phyloP scores from a whole-genome alignment of 2,888 invertebrate genomes.

The Drosophila rellima region DNA sequence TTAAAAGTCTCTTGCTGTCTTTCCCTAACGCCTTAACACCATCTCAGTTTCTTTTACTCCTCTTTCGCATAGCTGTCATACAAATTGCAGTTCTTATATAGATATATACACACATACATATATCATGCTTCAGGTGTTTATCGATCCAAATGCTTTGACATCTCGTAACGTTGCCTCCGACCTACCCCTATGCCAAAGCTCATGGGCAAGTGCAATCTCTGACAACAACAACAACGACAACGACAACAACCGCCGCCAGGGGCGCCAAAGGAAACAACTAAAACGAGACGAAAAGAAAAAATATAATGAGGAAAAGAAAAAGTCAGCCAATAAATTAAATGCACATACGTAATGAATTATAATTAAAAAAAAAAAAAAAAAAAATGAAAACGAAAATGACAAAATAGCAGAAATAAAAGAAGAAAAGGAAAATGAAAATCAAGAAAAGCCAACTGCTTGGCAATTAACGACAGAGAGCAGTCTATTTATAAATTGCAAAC shows the following conservation, averaged over 20 bases:
- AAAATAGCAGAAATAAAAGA: constrained; percentile 5
- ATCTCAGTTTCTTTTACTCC: neutral
- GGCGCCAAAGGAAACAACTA: constrained; percentile 35
- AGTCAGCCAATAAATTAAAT: constrained; percentile 57
- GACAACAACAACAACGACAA: constrained; percentile 13
- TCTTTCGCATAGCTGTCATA: neutral
- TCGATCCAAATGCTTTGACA: constrained; percentile 29
- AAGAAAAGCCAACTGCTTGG: constrained; percentile 28
- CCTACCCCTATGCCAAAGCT: constrained; percentile 65
- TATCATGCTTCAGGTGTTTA: constrained; percentile 20
- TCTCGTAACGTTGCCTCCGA: constrained; percentile 42
- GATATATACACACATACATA: too few species aligned
- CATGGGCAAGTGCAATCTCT: constrained; percentile 63
- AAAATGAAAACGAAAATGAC: constrained; percentile 36
- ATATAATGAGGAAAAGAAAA: constrained; percentile 4
- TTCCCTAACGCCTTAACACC: neutral
- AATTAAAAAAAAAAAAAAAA: constrained; percentile 62
- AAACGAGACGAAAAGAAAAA: neutral
- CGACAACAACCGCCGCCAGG: constrained; percentile 25
- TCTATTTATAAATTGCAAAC: constrained; percentile 64
- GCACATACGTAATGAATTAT: constrained; percentile 73
- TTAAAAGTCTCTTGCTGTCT: neutral
- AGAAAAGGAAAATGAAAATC: constrained; percentile 1
- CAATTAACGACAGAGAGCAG: constrained; percentile 62
- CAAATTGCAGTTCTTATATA: constrained; percentile 13